Base-by-base conservation (phyloP, 2,113 vertebrate genomes). In the Callocephalon fimbriatum region DNA sequence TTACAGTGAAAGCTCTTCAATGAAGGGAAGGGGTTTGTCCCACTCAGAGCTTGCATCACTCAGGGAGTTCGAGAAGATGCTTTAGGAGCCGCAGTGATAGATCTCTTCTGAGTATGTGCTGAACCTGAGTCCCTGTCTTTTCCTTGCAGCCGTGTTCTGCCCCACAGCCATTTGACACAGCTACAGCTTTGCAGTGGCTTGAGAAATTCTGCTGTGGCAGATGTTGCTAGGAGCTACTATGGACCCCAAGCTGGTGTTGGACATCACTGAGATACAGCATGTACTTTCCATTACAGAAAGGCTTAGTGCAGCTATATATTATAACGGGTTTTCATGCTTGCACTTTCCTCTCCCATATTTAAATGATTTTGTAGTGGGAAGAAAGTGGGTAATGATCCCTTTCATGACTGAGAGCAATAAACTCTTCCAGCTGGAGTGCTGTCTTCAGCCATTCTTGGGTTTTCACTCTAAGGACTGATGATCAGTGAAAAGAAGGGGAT, bases 401-500 rank as follows among this genome's bases (percentile, higher is more conserved):
- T 45, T 90, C 58, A 35, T 29, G 40, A 32, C 23, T 8, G 26
- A 47, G 7, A 72, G 20, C 2, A 14, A 58, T 47, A 65, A 70
- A 7, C 12, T 38, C 9, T 85, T 45, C 51, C 66, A 73, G 14
- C 17, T 21, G 44, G 53, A 88, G 42, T 45, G 15, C 17, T 31
- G 25, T 25, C 47, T 71, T 27, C 27, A 86, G 40, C 22, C 1
- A 1, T 31, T 58, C 8, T 2, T 19, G 56, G 26, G 26, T 10
- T 95, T 78, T 91, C n/a, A 72, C 23, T 20, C 11, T 0, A 0
- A 48, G n/a, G 54, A 17, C 37, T 32, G 23, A 45, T 0, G 0
- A 32, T 25, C 12, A 37, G 38, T 23, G 40, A 54, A 51, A 63
- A 21, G 38, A 90, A 66, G 31, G 7, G 44, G 4, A 7, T 75